phyloP scores from a whole-genome alignment of 2,888 invertebrate genomes.

The Tetragonisca angustula region DNA sequence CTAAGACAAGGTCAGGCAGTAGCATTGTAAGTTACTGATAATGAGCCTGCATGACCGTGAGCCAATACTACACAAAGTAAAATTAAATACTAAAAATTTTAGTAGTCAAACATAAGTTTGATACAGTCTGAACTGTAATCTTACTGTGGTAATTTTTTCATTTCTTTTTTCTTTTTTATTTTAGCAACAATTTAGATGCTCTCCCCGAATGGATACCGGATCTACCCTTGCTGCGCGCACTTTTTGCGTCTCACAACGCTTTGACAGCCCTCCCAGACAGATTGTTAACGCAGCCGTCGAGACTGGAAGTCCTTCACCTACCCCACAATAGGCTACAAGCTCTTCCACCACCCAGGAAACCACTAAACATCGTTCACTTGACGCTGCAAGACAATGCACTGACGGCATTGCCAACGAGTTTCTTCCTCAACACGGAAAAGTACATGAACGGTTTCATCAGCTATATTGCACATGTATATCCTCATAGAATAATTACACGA shows the following conservation, averaged over 20 bases:
- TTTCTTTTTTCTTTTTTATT: too few species aligned
- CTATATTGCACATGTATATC: too few species aligned
- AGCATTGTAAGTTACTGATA: too few species aligned
- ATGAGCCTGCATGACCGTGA: too few species aligned
- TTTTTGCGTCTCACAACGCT: constrained; percentile 91
- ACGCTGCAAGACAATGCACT: constrained; percentile 92
- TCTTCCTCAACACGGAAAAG: constrained; percentile 87
- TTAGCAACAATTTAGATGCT: constrained; percentile 88
- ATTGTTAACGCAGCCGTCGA: constrained; percentile 90
- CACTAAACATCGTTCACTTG: constrained; percentile 88
- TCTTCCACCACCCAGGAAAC: constrained; percentile 90
- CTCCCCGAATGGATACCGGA: constrained; percentile 92
- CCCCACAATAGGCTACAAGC: constrained; percentile 91
- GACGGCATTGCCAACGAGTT: constrained; percentile 90
- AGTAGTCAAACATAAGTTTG: too few species aligned
- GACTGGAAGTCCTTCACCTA: constrained; percentile 90
- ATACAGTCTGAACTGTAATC: too few species aligned
- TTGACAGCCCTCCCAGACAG: constrained; percentile 90
- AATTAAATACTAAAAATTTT: too few species aligned
- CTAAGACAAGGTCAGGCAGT: too few species aligned
- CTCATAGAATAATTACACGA: neutral
- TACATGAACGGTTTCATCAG: constrained; percentile 83
- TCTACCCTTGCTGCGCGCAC: constrained; percentile 89
- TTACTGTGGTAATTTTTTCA: neutral
- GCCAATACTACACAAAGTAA: too few species aligned